phyloP scores from a whole-genome alignment of 2,797 vertebrate species.

The Masticophis lateralis region DNA sequence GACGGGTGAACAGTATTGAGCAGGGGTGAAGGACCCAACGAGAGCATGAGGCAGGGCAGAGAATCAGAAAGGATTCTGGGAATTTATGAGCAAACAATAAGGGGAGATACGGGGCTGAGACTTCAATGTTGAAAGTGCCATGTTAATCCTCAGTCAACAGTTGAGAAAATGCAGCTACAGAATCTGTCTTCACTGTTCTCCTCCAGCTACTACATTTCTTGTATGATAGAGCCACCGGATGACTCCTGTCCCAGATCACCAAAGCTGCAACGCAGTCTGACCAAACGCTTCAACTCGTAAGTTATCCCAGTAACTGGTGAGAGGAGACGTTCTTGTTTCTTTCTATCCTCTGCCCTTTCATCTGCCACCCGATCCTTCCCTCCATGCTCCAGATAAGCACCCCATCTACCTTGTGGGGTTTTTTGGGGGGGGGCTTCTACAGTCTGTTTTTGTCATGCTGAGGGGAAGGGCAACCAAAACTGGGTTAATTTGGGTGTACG shows the following conservation, averaged over 20 bases:
- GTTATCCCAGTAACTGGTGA: conserved; percentile 31
- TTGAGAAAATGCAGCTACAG: neutral
- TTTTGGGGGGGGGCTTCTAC: too few relatives aligned
- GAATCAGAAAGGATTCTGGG: neutral
- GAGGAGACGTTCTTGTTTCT: neutral
- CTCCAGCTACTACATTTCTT: conserved; percentile 78
- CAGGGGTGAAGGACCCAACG: neutral
- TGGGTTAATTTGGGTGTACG: neutral
- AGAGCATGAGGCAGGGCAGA: neutral
- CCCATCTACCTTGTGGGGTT: neutral
- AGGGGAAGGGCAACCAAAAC: neutral
- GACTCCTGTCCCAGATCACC: conserved; percentile 79
- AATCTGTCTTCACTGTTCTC: neutral
- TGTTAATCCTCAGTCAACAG: neutral
- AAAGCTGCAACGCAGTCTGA: conserved; percentile 72
- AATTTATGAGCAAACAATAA: neutral
- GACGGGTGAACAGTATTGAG: neutral
- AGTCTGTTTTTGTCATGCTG: neutral
- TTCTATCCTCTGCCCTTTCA: neutral
- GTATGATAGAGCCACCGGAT: conserved; percentile 78
- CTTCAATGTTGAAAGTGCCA: too few relatives aligned
- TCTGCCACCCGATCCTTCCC: neutral
- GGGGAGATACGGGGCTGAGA: neutral
- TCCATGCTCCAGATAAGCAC: neutral
- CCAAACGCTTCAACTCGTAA: conserved; percentile 83